phyloP scores from a whole-genome alignment of 2,888 invertebrate species.

The Cosmia trapezina region DNA sequence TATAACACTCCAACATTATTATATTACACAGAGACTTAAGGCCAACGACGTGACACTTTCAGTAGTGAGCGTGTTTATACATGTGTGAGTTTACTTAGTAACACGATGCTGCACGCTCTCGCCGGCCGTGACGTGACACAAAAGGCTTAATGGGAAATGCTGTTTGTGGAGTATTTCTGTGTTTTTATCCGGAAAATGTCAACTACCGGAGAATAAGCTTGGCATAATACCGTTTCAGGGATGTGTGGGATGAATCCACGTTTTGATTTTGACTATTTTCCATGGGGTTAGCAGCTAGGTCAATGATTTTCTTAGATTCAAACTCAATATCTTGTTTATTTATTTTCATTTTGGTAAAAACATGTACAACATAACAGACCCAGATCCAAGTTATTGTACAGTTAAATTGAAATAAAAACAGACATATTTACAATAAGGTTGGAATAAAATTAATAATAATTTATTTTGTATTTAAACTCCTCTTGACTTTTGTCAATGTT shows the following conservation, averaged over 20 bases:
- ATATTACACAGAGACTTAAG: conserved; percentile 28
- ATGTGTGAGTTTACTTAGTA: conserved; percentile 52
- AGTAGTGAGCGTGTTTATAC: conserved; percentile 20
- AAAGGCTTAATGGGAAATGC: conserved; percentile 56
- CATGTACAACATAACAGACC: too few species aligned
- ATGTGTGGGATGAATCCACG: not conserved
- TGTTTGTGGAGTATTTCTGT: conserved; percentile 34
- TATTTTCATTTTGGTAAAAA: too few species aligned
- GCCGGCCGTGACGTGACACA: conserved; percentile 52
- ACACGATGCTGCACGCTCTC: conserved; percentile 32
- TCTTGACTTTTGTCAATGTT: not conserved
- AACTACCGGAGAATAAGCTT: not conserved
- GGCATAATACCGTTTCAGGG: conserved; percentile 14
- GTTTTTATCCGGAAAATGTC: conserved; percentile 30
- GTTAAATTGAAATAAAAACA: too few species aligned
- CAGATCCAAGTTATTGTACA: too few species aligned
- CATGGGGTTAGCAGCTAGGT: not conserved
- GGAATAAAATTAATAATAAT: not conserved
- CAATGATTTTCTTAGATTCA: not conserved
- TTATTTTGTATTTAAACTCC: not conserved
- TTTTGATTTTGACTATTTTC: not conserved
- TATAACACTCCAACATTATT: conserved; percentile 29
- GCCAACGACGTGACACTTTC: conserved; percentile 29
- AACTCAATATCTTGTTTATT: too few species aligned
- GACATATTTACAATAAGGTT: too few species aligned